Conservation (phyloP, 2,888 invertebrate genomes). For the Drosophila anomalipes region DNA sequence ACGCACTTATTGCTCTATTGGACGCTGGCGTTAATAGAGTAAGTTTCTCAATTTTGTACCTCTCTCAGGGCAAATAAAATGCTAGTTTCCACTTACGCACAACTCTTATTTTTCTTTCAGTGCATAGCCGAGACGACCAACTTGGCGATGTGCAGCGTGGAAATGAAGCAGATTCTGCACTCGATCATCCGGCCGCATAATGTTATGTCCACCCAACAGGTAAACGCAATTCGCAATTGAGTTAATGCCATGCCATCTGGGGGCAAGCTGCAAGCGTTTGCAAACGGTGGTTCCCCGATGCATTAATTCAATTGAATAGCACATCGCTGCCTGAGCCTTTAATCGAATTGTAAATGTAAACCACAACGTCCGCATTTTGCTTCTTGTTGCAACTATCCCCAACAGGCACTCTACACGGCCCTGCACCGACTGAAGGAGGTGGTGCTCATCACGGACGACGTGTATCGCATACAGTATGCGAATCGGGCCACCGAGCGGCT, state of each 20-base stretch:
- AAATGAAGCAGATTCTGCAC: slow-evolving; percentile 92
- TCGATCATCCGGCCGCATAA: slow-evolving; percentile 91
- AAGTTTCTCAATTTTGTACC: slow-evolving; percentile 83
- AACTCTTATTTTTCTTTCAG: slow-evolving; percentile 82
- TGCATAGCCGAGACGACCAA: slow-evolving; percentile 89
- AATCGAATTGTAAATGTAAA: slow-evolving; percentile 59
- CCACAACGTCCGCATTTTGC: slow-evolving; percentile 28
- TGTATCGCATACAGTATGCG: slow-evolving; percentile 94
- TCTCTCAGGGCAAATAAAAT: neutral
- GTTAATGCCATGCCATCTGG: slow-evolving; percentile 48
- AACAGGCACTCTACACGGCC: slow-evolving; percentile 92
- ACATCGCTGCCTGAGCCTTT: slow-evolving; percentile 28
- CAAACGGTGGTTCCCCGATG: neutral
- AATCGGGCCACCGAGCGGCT: slow-evolving; percentile 94
- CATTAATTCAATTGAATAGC: slow-evolving; percentile 68
- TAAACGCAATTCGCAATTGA: slow-evolving; percentile 63
- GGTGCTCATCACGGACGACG: slow-evolving; percentile 94
- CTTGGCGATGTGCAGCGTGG: slow-evolving; percentile 87
- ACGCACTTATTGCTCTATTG: slow-evolving; percentile 91
- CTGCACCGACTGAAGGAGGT: slow-evolving; percentile 94
- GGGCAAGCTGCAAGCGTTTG: neutral
- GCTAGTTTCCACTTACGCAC: neutral
- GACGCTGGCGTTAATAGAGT: slow-evolving; percentile 96
- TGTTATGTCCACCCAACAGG: slow-evolving; percentile 90
- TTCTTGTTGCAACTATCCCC: neutral